Evolutionary conservation across 2,888 invertebrate genomes (phyloP).

Genomic region (Scotopteryx bipunctaria): DNA sequence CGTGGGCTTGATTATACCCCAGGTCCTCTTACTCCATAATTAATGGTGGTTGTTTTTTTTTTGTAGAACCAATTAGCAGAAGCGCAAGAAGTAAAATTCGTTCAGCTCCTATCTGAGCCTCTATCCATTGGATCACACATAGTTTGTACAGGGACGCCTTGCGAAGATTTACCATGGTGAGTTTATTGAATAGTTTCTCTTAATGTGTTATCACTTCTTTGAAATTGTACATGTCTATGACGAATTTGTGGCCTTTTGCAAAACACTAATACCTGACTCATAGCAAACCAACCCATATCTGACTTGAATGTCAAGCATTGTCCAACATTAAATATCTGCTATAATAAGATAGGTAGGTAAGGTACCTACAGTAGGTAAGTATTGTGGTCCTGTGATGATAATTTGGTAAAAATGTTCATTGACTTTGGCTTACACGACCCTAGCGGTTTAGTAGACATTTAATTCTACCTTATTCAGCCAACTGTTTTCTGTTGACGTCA

Average conservation of each 20-base stretch:
- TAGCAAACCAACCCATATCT: too few species aligned
- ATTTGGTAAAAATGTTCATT: too few species aligned
- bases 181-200: neutral
- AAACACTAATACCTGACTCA: too few species aligned
- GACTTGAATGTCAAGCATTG: too few species aligned
- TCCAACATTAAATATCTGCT: too few species aligned
- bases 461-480: neutral
- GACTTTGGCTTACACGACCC: too few species aligned
- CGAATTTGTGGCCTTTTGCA: neutral
- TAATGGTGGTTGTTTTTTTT: conserved; percentile 37
- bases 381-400: too few species aligned
- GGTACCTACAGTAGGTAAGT: too few species aligned
- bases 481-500: neutral
- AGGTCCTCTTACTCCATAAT: too few species aligned
- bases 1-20: too few species aligned
- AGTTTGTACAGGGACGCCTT: conserved; percentile 70
- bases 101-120: conserved; percentile 62
- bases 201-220: too few species aligned
- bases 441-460: neutral
- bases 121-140: conserved; percentile 69
- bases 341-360: too few species aligned
- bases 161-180: conserved; percentile 74
- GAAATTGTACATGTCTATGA: neutral
- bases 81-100: conserved; percentile 69
- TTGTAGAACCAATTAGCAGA: conserved; percentile 71